phyloP scores from a whole-genome alignment of 2,113 vertebrate species.

The Passer domesticus region DNA sequence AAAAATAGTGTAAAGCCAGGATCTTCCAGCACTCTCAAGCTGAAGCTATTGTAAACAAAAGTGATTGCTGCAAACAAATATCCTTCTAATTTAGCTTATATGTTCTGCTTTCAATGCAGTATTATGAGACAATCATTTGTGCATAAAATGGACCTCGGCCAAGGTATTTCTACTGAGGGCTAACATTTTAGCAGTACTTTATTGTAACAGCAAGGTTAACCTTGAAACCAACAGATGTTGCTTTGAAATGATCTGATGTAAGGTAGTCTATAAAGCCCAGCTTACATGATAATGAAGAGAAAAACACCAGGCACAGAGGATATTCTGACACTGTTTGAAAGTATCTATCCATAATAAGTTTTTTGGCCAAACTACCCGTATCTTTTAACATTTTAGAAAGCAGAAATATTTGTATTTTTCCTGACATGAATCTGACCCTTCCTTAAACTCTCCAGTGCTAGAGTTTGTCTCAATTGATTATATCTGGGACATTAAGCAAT shows the following conservation, averaged over 20 bases:
- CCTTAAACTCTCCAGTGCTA: not conserved
- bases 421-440: not conserved
- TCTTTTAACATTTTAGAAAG: not conserved
- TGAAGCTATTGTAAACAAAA: not conserved
- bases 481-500: not conserved
- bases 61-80: not conserved
- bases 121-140: not conserved
- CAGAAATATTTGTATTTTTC: not conserved
- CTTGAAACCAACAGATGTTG: constrained; percentile 34
- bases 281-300: not conserved
- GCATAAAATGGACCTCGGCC: not conserved
- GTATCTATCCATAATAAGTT: not conserved
- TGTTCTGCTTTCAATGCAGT: not conserved
- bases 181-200: constrained; percentile 12
- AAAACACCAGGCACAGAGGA: not conserved
- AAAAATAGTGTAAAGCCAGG: not conserved
- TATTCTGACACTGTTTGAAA: not conserved
- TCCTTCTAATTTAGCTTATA: not conserved
- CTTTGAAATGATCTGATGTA: constrained; percentile 34
- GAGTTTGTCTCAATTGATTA: not conserved
- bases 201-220: not conserved
- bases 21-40: not conserved
- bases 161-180: constrained; percentile 20
- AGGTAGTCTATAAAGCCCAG: constrained; percentile 9
- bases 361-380: not conserved